Evolutionary conservation across 2,113 vertebrate species (phyloP).

Genomic region (Pteropus alecto): DNA sequence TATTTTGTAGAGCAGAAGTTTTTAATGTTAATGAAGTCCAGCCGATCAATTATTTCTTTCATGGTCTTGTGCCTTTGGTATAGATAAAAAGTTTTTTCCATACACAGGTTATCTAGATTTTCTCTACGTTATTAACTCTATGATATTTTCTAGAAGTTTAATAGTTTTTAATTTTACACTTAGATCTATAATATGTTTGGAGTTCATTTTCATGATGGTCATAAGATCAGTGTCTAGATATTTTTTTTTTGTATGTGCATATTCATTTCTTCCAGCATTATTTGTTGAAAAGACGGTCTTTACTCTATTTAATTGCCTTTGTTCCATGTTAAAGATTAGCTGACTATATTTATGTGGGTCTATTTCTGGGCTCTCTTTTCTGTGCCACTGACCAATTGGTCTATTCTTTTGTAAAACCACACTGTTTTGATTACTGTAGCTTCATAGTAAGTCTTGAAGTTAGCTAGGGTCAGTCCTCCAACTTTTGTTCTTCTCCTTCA

Average conservation of each 20-base stretch:
- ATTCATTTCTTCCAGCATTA: not conserved
- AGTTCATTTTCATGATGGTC: not conserved
- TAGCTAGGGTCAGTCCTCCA: not conserved
- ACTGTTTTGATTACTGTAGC: not conserved
- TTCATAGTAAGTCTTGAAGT: not conserved
- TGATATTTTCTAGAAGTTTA: not conserved
- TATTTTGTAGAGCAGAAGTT: not conserved
- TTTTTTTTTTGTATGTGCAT: not conserved
- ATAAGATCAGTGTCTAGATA: not conserved
- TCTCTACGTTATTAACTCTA: not conserved
- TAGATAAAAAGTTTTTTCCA: not conserved
- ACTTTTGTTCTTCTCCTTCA: not conserved
- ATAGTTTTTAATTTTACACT: not conserved
- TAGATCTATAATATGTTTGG: not conserved
- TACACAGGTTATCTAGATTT: not conserved
- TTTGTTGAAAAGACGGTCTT: not conserved
- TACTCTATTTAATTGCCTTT: not conserved
- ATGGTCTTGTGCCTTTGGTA: not conserved
- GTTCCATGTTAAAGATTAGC: not conserved
- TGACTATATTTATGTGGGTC: not conserved
- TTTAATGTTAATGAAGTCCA: not conserved
- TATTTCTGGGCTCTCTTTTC: not conserved
- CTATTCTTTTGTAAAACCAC: not conserved
- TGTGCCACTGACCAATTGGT: not conserved
- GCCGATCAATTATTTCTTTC: not conserved